A percentile compares a stretch with the other conserved stretches of the same genome.
Conservation (phyloP, 2,113 vertebrate species). For the Prinia subflava region DNA sequence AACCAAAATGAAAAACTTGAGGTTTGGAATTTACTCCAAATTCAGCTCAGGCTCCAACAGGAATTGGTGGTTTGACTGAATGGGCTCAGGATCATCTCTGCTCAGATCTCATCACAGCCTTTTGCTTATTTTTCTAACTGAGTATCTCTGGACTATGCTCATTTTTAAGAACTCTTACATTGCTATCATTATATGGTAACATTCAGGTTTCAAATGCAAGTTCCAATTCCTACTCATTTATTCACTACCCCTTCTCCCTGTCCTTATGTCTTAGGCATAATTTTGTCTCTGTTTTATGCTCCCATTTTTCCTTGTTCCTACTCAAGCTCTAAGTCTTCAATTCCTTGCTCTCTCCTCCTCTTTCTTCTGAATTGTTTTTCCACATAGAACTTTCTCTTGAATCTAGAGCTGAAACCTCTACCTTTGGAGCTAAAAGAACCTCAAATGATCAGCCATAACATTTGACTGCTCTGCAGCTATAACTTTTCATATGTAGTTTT, state of each 20-base stretch:
- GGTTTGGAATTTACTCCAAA: not conserved
- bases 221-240: not conserved
- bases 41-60: not conserved
- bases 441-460: slow-evolving; percentile 26
- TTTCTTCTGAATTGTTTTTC: not conserved
- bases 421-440: not conserved
- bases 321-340: not conserved
- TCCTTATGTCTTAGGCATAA: not conserved
- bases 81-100: not conserved
- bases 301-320: not conserved
- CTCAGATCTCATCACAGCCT: not conserved
- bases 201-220: not conserved
- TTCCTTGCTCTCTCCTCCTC: not conserved
- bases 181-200: not conserved
- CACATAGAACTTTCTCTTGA: not conserved
- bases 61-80: not conserved
- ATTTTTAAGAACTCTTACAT: not conserved
- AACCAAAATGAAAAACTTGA: not conserved
- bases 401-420: not conserved
- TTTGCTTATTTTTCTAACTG: not conserved
- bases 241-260: not conserved
- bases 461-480: slow-evolving; percentile 38
- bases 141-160: not conserved
- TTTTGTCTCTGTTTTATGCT: not conserved
- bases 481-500: slow-evolving; percentile 1